Evolutionary conservation across 2,113 vertebrate genomes (phyloP).

Genomic region (Trichomycterus rosablanca): DNA sequence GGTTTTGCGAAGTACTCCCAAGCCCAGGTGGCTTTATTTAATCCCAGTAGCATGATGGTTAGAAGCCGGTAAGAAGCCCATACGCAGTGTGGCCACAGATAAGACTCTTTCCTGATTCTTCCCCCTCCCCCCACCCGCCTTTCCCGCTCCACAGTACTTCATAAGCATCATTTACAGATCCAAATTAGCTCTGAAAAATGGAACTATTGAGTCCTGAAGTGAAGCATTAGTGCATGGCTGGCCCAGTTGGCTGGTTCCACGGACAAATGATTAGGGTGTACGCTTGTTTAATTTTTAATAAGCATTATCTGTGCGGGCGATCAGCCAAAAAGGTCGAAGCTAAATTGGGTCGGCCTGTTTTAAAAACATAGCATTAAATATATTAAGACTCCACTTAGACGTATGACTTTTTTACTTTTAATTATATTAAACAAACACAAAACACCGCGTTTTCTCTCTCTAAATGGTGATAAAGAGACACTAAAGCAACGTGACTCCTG

Average conservation of each 20-base stretch:
- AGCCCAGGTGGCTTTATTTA: no score
- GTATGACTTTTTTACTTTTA: slow-evolving; percentile 39
- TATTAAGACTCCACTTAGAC: slow-evolving; percentile 34
- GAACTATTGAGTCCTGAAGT: slow-evolving; percentile 55
- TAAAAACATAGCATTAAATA: slow-evolving; percentile 43
- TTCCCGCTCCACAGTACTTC: no score
- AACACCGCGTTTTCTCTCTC: slow-evolving; percentile 32
- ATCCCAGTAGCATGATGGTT: no score
- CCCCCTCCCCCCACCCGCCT: slow-evolving; percentile 28
- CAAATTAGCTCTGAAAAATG: slow-evolving; percentile 52
- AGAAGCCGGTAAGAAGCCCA: slow-evolving; percentile 38
- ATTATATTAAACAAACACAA: no score
- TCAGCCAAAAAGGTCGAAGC: slow-evolving; percentile 55
- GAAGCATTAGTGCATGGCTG: slow-evolving; percentile 60
- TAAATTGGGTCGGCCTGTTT: slow-evolving; percentile 51
- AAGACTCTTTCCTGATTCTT: slow-evolving; percentile 23
- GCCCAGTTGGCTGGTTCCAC: slow-evolving; percentile 51
- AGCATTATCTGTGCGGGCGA: slow-evolving; percentile 61
- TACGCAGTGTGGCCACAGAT: slow-evolving; percentile 40
- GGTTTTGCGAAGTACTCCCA: no score
- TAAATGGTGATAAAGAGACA: slow-evolving; percentile 39
- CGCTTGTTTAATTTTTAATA: slow-evolving; percentile 68
- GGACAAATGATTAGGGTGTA: slow-evolving; percentile 66
- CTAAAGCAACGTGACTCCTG: slow-evolving; percentile 44
- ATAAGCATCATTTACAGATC: slow-evolving; percentile 46